Evolutionary conservation across 2,113 vertebrate genomes (phyloP), one percentile per base, ranked within the genome.

Genomic region (Epinephelus cyanopodus): DNA sequence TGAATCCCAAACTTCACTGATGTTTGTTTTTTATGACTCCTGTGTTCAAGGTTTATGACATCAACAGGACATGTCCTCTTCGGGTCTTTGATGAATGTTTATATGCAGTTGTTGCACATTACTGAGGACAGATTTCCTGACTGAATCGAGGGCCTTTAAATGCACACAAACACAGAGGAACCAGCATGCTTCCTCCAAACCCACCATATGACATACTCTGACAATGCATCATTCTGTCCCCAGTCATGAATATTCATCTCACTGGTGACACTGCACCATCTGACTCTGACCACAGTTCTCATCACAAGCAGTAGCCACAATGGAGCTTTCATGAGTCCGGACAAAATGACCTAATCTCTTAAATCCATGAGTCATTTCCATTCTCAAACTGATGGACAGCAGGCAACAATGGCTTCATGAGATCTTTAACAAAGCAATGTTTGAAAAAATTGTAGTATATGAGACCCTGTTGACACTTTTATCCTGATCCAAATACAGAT

Each of bases 161-260:
- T 27, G 2, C 5, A 37, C 54, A 45, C 23, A 50, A 74, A 60
- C 57, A 64, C 57, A 64, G 7, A 71, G 63, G 48, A 72, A 61
- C 48, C 18, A 27, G 9, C 29, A 13, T 8, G 17, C 66, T 75
- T 86, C 37, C 77, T 82, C 60, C 3, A 50, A 83, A 61, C 15
- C 23, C 10, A 12, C 27, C 5, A 14, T 39, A 33, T 72, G 68
- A 80, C 56, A 61, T 10, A 3, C 2, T 60, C 3, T 47, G 48
- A 91, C 84, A 91, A 87, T 84, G 62, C 61, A 12, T 79, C n/a
- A n/a, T 71, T 81, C 27, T 85, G 53, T 79, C 33, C 77, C 8
- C 0, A 2, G 1, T 13, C 33, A 82, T 91, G 66, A 86, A 85
- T 92, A 88, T 89, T 89, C 72, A 90, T 81, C 37, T 54, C 27